Conservation (phyloP, 2,113 vertebrate genomes). For the Pycnonotus jocosus region DNA sequence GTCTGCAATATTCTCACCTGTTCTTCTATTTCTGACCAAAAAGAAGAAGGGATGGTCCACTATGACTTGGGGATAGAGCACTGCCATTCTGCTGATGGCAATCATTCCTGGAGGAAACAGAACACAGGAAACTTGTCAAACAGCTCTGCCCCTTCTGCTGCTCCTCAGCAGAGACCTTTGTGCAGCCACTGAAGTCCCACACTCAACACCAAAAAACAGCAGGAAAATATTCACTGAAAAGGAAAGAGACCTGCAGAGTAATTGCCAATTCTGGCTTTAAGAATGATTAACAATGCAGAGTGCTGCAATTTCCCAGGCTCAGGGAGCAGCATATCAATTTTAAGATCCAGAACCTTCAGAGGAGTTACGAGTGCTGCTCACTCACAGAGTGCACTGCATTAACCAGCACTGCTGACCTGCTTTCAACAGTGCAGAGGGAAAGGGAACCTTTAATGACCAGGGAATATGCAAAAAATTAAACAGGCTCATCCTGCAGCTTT, state of each 20-base stretch:
- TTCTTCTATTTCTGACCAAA: constrained; percentile 88
- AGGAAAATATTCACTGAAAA: background rate
- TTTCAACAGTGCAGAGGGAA: background rate
- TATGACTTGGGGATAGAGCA: constrained; percentile 95
- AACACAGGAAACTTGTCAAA: background rate
- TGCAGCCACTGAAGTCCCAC: background rate
- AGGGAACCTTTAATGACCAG: background rate
- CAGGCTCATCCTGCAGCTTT: background rate
- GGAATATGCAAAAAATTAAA: background rate
- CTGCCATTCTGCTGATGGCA: constrained; percentile 89
- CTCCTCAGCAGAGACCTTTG: background rate
- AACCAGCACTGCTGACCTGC: background rate
- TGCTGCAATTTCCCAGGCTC: background rate
- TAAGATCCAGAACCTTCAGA: background rate
- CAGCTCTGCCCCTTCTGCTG: background rate
- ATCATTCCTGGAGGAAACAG: constrained; percentile 83
- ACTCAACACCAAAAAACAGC: background rate
- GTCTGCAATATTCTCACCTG: constrained; percentile 74
- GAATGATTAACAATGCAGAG: constrained; percentile 11
- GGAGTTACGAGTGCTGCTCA: background rate
- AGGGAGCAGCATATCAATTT: background rate
- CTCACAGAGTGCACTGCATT: background rate
- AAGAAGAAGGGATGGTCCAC: constrained; percentile 98
- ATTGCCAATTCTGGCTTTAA: background rate
- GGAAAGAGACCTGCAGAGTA: background rate